Percentiles rank a stretch among this genome's conserved stretches.
Conservation (phyloP, 2,888 invertebrate genomes). For the Octonoba sinensis region DNA sequence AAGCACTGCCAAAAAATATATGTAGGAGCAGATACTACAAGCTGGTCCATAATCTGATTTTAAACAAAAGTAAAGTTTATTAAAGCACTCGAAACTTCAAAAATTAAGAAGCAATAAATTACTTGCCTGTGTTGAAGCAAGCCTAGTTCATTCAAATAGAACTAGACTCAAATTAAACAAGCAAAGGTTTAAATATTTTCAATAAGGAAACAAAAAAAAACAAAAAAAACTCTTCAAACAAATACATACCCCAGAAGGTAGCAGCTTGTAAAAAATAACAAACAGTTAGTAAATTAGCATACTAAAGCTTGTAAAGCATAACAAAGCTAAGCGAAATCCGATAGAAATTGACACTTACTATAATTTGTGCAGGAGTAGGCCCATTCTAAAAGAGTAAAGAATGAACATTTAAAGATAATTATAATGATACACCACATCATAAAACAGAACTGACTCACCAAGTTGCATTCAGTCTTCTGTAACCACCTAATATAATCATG, state of each 20-base stretch:
- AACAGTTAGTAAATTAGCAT: neutral
- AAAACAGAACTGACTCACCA: no score
- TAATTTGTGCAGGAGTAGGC: conserved; percentile 61
- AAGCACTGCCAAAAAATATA: no score
- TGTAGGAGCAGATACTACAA: no score
- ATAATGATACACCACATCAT: no score
- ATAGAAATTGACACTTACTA: conserved; percentile 37
- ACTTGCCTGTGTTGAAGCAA: no score
- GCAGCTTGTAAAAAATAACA: conserved; percentile 42
- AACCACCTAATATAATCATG: no score
- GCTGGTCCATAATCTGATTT: no score
- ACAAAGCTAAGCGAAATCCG: neutral
- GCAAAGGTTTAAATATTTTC: neutral
- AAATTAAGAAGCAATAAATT: no score
- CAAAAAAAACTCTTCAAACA: neutral
- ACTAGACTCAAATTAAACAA: neutral
- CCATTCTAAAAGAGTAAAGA: conserved; percentile 37
- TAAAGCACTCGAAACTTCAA: no score
- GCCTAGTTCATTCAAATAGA: no score
- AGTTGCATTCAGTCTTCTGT: no score
- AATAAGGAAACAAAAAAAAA: neutral
- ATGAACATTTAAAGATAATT: neutral
- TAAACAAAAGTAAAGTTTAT: no score
- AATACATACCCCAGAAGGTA: conserved; percentile 53
- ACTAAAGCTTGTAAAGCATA: neutral